phyloP scores from a whole-genome alignment of 1,140 invertebrate species.

The Acromyrmex charruanus region DNA sequence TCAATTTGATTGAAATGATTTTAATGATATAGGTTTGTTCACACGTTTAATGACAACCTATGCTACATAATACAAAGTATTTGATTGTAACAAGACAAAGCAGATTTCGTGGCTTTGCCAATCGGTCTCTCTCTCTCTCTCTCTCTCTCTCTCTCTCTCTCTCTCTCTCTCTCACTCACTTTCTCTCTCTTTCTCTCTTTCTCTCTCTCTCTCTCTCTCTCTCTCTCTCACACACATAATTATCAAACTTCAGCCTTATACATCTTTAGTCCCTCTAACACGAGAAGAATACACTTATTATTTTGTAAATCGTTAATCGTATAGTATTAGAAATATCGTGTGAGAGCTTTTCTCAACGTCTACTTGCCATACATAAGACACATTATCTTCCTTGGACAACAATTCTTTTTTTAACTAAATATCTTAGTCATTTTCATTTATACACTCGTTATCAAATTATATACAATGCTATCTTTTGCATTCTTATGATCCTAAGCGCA shows the following conservation, averaged over 20 bases:
- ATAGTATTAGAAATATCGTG: constrained; percentile 58
- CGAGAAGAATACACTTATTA: constrained; percentile 74
- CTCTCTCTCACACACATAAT: constrained; percentile 42
- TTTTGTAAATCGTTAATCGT: constrained; percentile 65
- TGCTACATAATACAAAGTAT: constrained; percentile 78
- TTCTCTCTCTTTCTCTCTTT: constrained; percentile 34
- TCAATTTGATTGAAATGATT: constrained; percentile 60
- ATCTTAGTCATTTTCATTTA: constrained; percentile 42
- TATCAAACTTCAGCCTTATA: constrained; percentile 69
- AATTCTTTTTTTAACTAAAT: constrained; percentile 56
- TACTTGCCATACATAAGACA: constrained; percentile 76
- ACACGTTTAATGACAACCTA: constrained; percentile 77
- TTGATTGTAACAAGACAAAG: constrained; percentile 78
- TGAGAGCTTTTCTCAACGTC: constrained; percentile 50
- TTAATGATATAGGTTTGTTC: constrained; percentile 70
- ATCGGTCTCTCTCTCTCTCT: constrained; percentile 64
- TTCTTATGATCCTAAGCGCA: constrained; percentile 63
- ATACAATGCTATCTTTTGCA: constrained; percentile 57
- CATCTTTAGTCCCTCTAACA: constrained; percentile 68
- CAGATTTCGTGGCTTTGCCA: constrained; percentile 70
- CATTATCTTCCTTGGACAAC: constrained; percentile 75
- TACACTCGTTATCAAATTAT: constrained; percentile 57
- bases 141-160: constrained; percentile 27
- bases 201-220: constrained; percentile 1
- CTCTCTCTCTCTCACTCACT: constrained; percentile 17